These are phyloP conservation scores for Pygmarrhopalites habei DNA, from an alignment of 1,140 invertebrate species.

Conservation along the genomic window DNA sequence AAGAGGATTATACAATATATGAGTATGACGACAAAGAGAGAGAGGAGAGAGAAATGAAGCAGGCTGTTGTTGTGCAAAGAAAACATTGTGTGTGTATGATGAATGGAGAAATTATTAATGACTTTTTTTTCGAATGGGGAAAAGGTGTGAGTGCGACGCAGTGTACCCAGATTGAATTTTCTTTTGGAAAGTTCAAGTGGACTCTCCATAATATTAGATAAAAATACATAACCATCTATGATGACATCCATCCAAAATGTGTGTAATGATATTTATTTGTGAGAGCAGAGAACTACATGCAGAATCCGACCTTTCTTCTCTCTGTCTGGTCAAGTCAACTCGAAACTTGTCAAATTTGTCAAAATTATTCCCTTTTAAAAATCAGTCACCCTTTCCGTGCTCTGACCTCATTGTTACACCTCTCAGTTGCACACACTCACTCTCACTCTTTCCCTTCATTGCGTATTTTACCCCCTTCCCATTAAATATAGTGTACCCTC, in stretches of 20 bases:
- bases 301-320: too few species aligned
- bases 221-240: too few species aligned
- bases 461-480: conserved; percentile 11
- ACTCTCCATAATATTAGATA: too few species aligned
- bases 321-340: conserved; percentile 12
- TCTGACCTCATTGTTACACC: conserved; percentile 12
- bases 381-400: conserved; percentile 15
- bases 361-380: conserved; percentile 17
- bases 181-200: not conserved
- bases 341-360: conserved; percentile 26
- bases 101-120: conserved; percentile 26
- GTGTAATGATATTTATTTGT: too few species aligned
- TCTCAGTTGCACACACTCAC: conserved; percentile 11
- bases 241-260: too few species aligned
- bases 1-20: too few species aligned
- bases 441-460: conserved; percentile 1
- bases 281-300: too few species aligned
- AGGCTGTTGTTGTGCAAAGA: too few species aligned
- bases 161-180: not conserved
- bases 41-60: too few species aligned
- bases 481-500: not conserved
- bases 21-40: too few species aligned
- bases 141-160: too few species aligned
- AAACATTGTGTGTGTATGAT: too few species aligned
- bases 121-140: conserved; percentile 2